These are phyloP conservation scores for Mormyrops attenuatus DNA, from an alignment of 2,797 vertebrate species.

Conservation along the genomic window DNA sequence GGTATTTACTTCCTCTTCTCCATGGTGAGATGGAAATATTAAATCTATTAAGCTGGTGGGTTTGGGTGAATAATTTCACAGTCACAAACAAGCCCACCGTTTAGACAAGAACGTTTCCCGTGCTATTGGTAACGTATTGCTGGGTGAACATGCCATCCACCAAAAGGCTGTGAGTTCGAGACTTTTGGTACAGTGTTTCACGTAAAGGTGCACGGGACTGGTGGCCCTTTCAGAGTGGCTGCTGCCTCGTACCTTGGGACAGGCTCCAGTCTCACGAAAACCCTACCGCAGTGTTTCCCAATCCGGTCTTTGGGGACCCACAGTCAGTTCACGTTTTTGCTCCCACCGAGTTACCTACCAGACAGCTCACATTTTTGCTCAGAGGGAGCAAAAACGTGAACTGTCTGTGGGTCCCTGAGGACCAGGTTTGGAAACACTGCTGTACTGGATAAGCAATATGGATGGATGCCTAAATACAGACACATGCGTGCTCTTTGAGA, in stretches of 20 bases:
- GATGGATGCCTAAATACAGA: neutral
- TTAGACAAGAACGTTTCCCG: neutral
- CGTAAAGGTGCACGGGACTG: neutral
- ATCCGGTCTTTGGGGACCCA: too few relatives aligned
- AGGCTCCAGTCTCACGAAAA: neutral
- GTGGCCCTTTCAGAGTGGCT: neutral
- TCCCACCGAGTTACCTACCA: too few relatives aligned
- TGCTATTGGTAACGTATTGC: neutral
- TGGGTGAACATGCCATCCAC: neutral
- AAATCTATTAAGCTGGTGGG: neutral
- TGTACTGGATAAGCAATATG: neutral
- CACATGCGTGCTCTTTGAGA: neutral
- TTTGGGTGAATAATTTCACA: neutral
- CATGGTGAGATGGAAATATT: neutral
- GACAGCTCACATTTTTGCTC: too few relatives aligned
- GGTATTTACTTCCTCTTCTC: neutral
- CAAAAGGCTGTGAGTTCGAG: neutral
- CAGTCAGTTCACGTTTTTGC: too few relatives aligned
- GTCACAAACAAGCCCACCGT: neutral
- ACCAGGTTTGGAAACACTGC: too few relatives aligned
- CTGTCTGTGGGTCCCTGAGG: too few relatives aligned
- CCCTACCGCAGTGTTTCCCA: too few relatives aligned
- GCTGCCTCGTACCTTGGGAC: neutral
- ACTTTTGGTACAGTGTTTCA: neutral
- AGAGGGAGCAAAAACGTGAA: too few relatives aligned